Evolutionary conservation across 2,113 vertebrate genomes (phyloP).

Genomic region (Sinocyclocheilus anophthalmus): DNA sequence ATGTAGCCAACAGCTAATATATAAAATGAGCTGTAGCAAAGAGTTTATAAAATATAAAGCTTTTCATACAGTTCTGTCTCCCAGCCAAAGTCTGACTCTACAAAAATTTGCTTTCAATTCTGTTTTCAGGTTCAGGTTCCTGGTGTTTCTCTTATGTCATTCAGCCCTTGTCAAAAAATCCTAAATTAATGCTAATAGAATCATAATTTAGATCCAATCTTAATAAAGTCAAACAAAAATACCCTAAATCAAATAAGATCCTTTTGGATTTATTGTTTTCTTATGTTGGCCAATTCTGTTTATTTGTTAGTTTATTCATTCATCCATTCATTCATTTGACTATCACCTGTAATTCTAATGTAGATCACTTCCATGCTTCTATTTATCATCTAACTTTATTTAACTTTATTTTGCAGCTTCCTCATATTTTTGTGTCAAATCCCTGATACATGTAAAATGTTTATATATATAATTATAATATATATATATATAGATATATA

Average conservation of each 20-base stretch:
- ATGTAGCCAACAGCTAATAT: conserved; percentile 13
- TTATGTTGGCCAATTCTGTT: no score
- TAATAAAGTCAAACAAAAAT: no score
- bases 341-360: neutral
- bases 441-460: neutral
- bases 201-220: no score
- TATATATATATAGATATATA: no score
- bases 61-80: neutral
- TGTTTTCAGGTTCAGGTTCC: neutral
- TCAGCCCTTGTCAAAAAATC: no score
- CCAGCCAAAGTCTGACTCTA: neutral
- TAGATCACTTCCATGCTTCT: no score
- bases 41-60: neutral
- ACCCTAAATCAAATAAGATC: no score
- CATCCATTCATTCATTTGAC: no score
- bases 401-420: neutral
- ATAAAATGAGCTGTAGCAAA: neutral
- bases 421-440: neutral
- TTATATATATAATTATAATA: no score
- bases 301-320: no score
- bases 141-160: neutral
- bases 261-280: no score
- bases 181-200: no score
- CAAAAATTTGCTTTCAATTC: neutral
- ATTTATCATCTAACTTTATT: neutral